Evolutionary conservation across 2,797 vertebrate genomes (phyloP).

Genomic region (Calcarius lapponicus): DNA sequence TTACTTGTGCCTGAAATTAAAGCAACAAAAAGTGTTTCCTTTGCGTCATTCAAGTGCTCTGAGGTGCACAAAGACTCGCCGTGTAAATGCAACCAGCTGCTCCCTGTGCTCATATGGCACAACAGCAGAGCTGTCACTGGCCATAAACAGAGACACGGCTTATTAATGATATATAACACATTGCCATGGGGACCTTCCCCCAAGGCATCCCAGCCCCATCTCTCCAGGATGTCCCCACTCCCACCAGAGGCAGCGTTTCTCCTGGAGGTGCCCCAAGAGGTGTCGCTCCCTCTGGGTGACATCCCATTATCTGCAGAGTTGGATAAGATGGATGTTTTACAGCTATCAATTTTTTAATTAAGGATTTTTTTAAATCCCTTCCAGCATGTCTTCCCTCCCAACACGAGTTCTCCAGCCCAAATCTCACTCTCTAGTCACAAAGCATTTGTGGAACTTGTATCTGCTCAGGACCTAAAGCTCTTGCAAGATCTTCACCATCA

Average conservation of each 20-base stretch:
- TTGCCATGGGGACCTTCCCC: conserved; percentile 15
- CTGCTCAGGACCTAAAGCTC: neutral
- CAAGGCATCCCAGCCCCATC: neutral
- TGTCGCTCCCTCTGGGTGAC: rapidly evolving
- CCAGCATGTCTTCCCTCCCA: neutral
- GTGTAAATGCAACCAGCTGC: conserved; percentile 25
- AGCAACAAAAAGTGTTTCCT: conserved; percentile 16
- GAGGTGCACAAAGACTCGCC: neutral
- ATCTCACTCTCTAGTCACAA: neutral
- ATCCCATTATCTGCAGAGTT: neutral
- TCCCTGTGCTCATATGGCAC: neutral
- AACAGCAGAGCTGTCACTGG: conserved; percentile 31
- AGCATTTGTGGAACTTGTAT: neutral
- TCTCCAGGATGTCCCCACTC: neutral
- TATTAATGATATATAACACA: neutral
- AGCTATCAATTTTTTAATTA: neutral
- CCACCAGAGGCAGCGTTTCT: neutral
- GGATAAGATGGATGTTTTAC: neutral
- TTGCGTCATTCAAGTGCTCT: neutral
- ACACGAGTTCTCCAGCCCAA: neutral
- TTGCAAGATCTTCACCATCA: neutral
- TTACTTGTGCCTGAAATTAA: neutral
- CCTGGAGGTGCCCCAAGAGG: neutral
- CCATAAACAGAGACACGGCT: neutral
- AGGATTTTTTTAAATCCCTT: neutral